Evolutionary conservation across 1,140 invertebrate genomes (phyloP), one percentile per base, ranked within the genome.

Genomic region (Musca domestica): DNA sequence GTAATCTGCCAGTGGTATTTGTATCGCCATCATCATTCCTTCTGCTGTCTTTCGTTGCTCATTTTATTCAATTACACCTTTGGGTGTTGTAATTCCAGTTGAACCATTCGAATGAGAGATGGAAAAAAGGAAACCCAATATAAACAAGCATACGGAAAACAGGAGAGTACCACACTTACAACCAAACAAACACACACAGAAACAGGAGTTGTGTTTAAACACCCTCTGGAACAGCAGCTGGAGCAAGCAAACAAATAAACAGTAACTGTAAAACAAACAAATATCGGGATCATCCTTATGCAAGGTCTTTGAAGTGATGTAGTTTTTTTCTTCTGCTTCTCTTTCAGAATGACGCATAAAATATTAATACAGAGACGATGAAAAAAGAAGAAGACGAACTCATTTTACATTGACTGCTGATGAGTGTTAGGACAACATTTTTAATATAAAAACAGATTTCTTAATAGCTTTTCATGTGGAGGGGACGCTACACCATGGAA

Each of bases 21-120:
- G 34, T 41, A 41, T 7, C 34, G 12, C 5, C 34, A 12, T 41
- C 34, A 41, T 41, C 34, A 41, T 41, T 41, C 34, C 34, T 41
- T 41, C 34, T 12, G 4, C 34, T 12, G 34, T 7, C 34, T 41
- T 41, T 41, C 34, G 34, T 74, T 77, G 71, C 72, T 79, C 77
- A 79, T 80, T 80, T 77, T 74, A 79, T 80, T 80, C 77, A 80
- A 80, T 80, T 80, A 79, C 76, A 79, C 77, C 77, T 80, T 77
- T 74, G 77, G 77, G 77, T 80, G 77, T 74, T 79, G 77, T 80
- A 79, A 79, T 76, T 75, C 76, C 67, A 69, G 41, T 51, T 41
- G 22, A 27, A 47, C 34, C 34, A 41, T 41, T 41, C 34, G 34
- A 41, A 41, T n/a, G n/a, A n/a, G n/a, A n/a, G n/a, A n/a, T n/a